Evolutionary conservation across 2,888 invertebrate species (phyloP).

Genomic region (Dryobotodes eremita): DNA sequence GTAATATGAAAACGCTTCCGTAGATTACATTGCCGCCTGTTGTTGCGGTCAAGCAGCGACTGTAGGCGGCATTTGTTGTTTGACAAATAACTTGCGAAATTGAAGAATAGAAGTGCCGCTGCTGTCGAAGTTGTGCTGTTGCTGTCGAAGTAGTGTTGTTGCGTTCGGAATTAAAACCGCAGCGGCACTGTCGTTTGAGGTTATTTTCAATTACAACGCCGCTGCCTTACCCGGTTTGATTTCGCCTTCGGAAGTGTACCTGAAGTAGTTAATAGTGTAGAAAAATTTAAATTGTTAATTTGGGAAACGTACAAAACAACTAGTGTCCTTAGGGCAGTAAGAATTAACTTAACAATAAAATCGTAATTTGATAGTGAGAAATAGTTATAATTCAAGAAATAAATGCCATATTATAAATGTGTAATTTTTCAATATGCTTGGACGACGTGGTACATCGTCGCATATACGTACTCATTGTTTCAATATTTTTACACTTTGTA

Average conservation of each 20-base stretch:
- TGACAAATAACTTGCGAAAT: too few species aligned
- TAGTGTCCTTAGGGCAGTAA: neutral
- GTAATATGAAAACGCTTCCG: neutral
- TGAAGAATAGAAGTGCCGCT: neutral
- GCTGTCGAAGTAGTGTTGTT: too few species aligned
- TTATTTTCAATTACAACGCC: neutral
- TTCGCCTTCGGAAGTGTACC: neutral
- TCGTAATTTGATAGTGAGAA: constrained; percentile 26
- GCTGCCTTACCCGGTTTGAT: too few species aligned
- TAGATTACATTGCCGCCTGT: neutral
- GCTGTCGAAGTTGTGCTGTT: too few species aligned
- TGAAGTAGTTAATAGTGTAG: neutral
- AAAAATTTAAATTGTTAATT: neutral
- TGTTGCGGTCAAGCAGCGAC: neutral
- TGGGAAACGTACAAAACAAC: constrained; percentile 6
- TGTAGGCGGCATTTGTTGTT: neutral
- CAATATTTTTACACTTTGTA: neutral
- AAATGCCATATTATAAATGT: constrained; percentile 24
- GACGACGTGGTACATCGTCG: neutral
- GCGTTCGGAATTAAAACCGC: neutral
- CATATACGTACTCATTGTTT: neutral
- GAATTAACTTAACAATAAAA: neutral
- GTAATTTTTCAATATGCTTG: neutral
- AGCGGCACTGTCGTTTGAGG: neutral
- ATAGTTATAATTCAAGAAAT: constrained; percentile 20